Conservation (phyloP, 2,113 vertebrate genomes). For the Psephotus haematonotus region DNA sequence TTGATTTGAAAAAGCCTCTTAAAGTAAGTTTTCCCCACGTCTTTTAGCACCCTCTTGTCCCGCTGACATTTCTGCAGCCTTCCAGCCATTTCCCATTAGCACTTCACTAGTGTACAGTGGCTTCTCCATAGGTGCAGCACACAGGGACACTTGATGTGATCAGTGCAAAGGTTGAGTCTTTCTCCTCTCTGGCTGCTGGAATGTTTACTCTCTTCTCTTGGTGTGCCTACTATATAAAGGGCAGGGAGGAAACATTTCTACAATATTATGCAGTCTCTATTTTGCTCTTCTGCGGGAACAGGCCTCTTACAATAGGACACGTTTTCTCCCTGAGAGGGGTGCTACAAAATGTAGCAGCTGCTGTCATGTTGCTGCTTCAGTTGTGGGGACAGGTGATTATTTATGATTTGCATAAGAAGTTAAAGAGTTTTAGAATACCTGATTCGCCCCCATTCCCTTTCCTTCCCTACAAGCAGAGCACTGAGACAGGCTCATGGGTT, state of each 20-base stretch:
- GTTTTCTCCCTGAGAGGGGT: neutral
- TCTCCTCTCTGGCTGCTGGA: neutral
- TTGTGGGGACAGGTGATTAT: neutral
- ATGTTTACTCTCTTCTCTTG: neutral
- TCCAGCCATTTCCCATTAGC: neutral
- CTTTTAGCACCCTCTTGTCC: neutral
- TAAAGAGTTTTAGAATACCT: neutral
- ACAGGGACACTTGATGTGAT: neutral
- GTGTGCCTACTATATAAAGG: neutral
- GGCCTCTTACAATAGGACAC: neutral
- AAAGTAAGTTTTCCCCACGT: constrained; percentile 79
- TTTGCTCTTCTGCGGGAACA: neutral
- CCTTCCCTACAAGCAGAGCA: neutral
- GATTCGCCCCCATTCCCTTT: neutral
- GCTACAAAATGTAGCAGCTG: neutral
- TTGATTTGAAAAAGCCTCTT: constrained; percentile 95
- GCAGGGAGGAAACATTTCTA: neutral
- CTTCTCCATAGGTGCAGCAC: neutral
- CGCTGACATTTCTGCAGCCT: neutral
- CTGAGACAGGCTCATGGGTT: neutral
- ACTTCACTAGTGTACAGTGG: neutral
- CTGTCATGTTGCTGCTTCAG: neutral
- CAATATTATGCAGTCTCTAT: neutral
- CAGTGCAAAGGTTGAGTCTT: neutral
- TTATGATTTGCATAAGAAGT: neutral